These are phyloP conservation scores for Malurus melanocephalus DNA, from an alignment of 2,113 vertebrate species.

Conservation along the genomic window DNA sequence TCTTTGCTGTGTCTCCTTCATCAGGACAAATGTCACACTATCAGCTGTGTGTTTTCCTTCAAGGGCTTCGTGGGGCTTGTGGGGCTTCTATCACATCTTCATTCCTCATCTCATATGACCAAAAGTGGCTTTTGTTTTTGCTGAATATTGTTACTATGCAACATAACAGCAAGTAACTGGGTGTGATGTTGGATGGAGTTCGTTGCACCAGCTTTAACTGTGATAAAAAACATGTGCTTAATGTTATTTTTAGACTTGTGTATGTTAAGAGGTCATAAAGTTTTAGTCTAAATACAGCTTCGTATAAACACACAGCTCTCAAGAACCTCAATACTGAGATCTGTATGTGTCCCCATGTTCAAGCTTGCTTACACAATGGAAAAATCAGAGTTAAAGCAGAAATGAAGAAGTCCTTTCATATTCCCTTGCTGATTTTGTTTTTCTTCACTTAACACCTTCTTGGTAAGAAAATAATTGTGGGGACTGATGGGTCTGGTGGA, in stretches of 20 bases:
- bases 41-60: not conserved
- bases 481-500: not conserved
- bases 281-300: constrained; percentile 54
- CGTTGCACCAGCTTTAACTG: constrained; percentile 19
- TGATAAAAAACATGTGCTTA: constrained; percentile 47
- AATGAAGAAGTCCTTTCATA: not conserved
- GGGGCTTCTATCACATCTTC: not conserved
- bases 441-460: not conserved
- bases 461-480: not conserved
- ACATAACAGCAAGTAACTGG: constrained; percentile 37
- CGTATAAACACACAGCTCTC: constrained; percentile 25
- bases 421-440: not conserved
- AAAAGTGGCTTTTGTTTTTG: not conserved
- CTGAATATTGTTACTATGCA: constrained; percentile 5
- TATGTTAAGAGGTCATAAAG: constrained; percentile 41
- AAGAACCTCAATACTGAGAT: constrained; percentile 17
- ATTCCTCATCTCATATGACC: not conserved
- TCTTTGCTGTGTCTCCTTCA: not conserved
- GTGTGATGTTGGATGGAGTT: constrained; percentile 23
- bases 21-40: not conserved
- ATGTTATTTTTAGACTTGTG: constrained; percentile 59
- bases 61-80: not conserved
- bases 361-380: constrained; percentile 17
- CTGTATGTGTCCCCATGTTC: not conserved
- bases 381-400: constrained; percentile 13